Conservation (phyloP, 2,113 vertebrate species). For the Brachirus orientalis region DNA sequence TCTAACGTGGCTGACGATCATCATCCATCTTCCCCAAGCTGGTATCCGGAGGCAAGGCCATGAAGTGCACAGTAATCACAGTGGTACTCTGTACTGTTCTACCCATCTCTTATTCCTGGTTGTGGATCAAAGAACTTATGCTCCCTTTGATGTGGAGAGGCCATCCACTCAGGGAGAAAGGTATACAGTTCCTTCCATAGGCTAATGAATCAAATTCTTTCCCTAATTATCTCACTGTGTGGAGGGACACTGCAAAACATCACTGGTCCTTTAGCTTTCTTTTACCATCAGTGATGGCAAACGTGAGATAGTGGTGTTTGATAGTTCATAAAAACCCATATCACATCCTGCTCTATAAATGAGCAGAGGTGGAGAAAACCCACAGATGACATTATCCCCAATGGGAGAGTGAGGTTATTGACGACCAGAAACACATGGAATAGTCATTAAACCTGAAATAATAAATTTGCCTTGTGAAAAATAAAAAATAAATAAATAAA, state of each 20-base stretch:
- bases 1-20: slow-evolving; percentile 62
- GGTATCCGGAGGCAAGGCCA: slow-evolving; percentile 59
- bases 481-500: slow-evolving; percentile 55
- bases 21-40: slow-evolving; percentile 61
- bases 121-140: slow-evolving; percentile 68
- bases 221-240: slow-evolving; percentile 71
- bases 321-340: slow-evolving; percentile 43
- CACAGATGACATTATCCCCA: slow-evolving; percentile 67
- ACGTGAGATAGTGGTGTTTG: slow-evolving; percentile 54
- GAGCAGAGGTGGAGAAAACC: slow-evolving; percentile 56
- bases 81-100: slow-evolving; percentile 22
- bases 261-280: slow-evolving; percentile 40
- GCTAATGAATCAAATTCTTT: slow-evolving; percentile 76
- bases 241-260: slow-evolving; percentile 53
- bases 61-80: slow-evolving; percentile 58
- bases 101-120: slow-evolving; percentile 48
- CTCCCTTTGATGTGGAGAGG: slow-evolving; percentile 70
- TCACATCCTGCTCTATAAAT: slow-evolving; percentile 37
- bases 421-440: slow-evolving; percentile 35
- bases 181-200: slow-evolving; percentile 57
- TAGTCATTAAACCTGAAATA: slow-evolving; percentile 62
- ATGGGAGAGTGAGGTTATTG: slow-evolving; percentile 44
- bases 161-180: slow-evolving; percentile 50
- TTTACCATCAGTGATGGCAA: slow-evolving; percentile 33
- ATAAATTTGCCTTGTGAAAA: slow-evolving; percentile 48